Conservation (phyloP, 2,888 invertebrate genomes). For the Pardosa pseudoannulata region DNA sequence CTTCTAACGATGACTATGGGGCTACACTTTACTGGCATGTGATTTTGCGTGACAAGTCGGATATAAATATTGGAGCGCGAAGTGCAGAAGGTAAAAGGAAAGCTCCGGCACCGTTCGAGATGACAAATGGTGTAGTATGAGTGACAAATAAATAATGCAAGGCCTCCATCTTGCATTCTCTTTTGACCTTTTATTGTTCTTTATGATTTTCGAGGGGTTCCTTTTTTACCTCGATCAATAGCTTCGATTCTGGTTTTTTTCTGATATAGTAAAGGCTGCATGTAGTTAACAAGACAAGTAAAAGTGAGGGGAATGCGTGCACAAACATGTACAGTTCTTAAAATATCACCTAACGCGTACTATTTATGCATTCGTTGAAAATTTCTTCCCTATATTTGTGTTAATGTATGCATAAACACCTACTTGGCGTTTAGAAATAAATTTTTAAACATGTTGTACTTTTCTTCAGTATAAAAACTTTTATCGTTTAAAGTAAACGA, state of each 20-base stretch:
- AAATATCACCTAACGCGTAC: too few relatives aligned
- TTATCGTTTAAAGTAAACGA: too few relatives aligned
- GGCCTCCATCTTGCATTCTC: conserved; percentile 21
- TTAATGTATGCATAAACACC: too few relatives aligned
- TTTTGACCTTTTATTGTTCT: conserved; percentile 4
- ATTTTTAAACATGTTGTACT: too few relatives aligned
- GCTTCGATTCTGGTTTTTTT: background rate
- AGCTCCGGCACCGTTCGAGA: background rate
- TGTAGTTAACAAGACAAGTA: too few relatives aligned
- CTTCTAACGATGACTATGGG: conserved; percentile 4
- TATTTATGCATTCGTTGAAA: too few relatives aligned
- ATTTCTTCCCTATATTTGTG: too few relatives aligned
- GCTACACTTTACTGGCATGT: conserved; percentile 29
- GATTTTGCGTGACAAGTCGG: conserved; percentile 51
- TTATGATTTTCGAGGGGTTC: conserved; percentile 1
- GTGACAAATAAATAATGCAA: conserved; percentile 67
- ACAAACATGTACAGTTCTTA: too few relatives aligned
- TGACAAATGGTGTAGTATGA: conserved; percentile 58
- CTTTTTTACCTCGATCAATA: background rate
- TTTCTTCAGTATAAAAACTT: too few relatives aligned
- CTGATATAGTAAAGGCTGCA: background rate
- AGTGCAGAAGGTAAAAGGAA: background rate
- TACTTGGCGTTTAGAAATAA: too few relatives aligned
- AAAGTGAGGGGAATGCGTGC: too few relatives aligned
- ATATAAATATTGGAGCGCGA: conserved; percentile 37